A percentile compares a stretch with the other conserved stretches of the same genome.
These are phyloP conservation scores for Linurgus olivaceus DNA, from an alignment of 2,797 vertebrate species.

Conservation along the genomic window DNA sequence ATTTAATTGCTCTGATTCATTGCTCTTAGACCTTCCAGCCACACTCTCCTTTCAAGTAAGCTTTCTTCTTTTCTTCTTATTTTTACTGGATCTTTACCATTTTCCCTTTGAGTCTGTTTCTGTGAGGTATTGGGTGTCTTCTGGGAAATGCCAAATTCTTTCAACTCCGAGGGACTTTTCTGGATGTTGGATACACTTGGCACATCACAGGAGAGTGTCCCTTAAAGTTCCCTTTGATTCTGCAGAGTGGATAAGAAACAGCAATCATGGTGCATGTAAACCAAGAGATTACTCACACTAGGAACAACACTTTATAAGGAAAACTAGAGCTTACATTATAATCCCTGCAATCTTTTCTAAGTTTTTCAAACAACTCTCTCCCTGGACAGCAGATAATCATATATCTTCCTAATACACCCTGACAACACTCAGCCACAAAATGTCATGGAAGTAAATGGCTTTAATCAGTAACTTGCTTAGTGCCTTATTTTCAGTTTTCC, in stretches of 20 bases:
- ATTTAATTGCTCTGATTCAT: conserved; percentile 37
- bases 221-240: not conserved
- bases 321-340: not conserved
- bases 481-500: conserved; percentile 22
- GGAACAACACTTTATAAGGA: not conserved
- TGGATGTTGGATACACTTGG: not conserved
- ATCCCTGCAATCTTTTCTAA: not conserved
- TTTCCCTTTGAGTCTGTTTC: not conserved
- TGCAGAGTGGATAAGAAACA: not conserved
- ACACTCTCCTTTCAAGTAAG: conserved; percentile 49
- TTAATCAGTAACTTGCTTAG: conserved; percentile 44
- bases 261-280: not conserved
- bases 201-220: not conserved
- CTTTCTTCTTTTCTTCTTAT: not conserved
- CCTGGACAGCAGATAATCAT: not conserved
- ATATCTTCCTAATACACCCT: not conserved
- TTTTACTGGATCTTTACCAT: not conserved
- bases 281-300: not conserved
- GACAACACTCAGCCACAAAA: not conserved
- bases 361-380: not conserved
- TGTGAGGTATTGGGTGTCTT: not conserved
- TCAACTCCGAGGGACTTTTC: not conserved
- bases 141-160: not conserved
- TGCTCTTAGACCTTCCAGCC: conserved; percentile 21
- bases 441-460: conserved; percentile 24